Evolutionary conservation across 2,888 invertebrate genomes (phyloP).

Genomic region (Octonoba sinensis): DNA sequence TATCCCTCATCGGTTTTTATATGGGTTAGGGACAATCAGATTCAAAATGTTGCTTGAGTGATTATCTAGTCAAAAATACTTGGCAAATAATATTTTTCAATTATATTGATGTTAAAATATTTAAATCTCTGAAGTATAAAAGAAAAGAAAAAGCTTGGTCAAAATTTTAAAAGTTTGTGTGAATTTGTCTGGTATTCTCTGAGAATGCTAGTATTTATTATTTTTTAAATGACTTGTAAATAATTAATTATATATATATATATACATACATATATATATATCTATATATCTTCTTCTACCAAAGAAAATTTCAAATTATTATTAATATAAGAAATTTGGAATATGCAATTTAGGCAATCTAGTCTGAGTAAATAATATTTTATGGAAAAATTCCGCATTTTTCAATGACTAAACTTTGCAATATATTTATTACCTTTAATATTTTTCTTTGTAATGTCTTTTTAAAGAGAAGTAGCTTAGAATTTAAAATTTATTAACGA

Average conservation of each 20-base stretch:
- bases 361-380: slow-evolving; percentile 51
- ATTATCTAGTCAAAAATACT: slow-evolving; percentile 62
- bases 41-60: slow-evolving; percentile 62
- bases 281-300: slow-evolving; percentile 39
- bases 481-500: slow-evolving; percentile 15
- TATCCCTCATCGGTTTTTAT: slow-evolving; percentile 61
- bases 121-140: slow-evolving; percentile 39
- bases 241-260: slow-evolving; percentile 50
- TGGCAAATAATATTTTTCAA: slow-evolving; percentile 63
- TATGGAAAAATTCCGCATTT: slow-evolving; percentile 29
- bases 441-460: slow-evolving; percentile 15
- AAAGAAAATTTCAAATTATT: slow-evolving; percentile 13
- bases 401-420: no score
- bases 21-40: slow-evolving; percentile 64
- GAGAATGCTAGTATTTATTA: slow-evolving; percentile 55
- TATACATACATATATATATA: slow-evolving; percentile 57
- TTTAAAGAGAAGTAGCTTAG: slow-evolving; percentile 17
- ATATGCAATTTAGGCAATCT: slow-evolving; percentile 50
- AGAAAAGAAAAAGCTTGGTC: slow-evolving; percentile 24
- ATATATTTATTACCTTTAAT: not conserved
- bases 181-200: slow-evolving; percentile 45
- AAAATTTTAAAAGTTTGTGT: slow-evolving; percentile 58
- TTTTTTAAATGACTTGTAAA: slow-evolving; percentile 52
- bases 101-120: slow-evolving; percentile 57
- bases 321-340: slow-evolving; percentile 32